Evolutionary conservation across 2,888 invertebrate species (phyloP).

Genomic region (Nowickia ferox): DNA sequence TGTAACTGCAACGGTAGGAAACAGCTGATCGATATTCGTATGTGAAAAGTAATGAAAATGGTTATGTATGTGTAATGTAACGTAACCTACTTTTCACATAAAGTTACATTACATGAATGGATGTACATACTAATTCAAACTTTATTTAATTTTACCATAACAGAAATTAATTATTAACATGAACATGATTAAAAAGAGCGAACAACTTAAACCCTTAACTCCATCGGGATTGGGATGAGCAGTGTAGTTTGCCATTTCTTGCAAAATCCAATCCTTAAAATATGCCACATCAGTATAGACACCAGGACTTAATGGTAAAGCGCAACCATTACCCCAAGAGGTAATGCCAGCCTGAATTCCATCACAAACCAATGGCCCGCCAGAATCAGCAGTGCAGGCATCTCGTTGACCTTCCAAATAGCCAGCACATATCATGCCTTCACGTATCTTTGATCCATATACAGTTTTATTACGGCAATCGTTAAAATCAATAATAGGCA

Average conservation of each 20-base stretch:
- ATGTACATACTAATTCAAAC: too few species aligned
- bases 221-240: constrained; percentile 21
- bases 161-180: constrained; percentile 34
- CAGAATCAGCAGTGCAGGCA: constrained; percentile 92
- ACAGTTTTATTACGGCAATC: constrained; percentile 79
- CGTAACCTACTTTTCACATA: too few species aligned
- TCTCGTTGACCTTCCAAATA: constrained; percentile 89
- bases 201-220: constrained; percentile 15
- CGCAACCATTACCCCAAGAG: constrained; percentile 92
- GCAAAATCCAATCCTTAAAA: constrained; percentile 68
- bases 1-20: too few species aligned
- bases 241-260: constrained; percentile 21
- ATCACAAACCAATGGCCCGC: constrained; percentile 88
- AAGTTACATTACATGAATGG: too few species aligned
- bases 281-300: constrained; percentile 88
- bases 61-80: too few species aligned
- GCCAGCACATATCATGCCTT: constrained; percentile 90
- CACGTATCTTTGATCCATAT: constrained; percentile 83
- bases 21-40: too few species aligned
- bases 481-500: constrained; percentile 74
- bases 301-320: constrained; percentile 88
- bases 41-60: too few species aligned
- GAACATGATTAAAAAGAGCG: constrained; percentile 23
- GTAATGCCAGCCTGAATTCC: constrained; percentile 90
- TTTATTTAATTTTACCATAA: neutral